phyloP scores from a whole-genome alignment of 2,113 vertebrate species.

The Tachuris rubrigastra region DNA sequence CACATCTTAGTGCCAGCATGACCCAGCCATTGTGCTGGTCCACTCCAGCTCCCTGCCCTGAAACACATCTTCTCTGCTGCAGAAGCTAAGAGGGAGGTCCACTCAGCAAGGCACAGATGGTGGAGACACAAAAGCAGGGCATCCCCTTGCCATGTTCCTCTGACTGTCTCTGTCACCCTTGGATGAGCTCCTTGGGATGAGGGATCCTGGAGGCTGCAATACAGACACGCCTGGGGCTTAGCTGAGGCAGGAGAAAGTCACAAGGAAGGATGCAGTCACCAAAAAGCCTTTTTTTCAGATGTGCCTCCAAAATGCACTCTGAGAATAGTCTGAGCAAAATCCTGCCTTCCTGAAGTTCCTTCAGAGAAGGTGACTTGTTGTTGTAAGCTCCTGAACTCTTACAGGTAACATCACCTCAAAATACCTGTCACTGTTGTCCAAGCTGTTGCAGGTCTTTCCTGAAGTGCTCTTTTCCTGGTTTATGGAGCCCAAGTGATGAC shows the following conservation, averaged over 20 bases:
- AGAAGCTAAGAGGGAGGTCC: neutral
- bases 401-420: neutral
- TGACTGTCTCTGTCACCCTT: neutral
- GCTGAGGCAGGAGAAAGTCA: neutral
- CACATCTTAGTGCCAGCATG: neutral
- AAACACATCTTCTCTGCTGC: neutral
- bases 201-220: neutral
- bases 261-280: neutral
- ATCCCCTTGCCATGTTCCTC: neutral
- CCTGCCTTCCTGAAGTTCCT: neutral
- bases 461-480: neutral
- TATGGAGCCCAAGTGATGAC: neutral
- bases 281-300: neutral
- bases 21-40: accelerated
- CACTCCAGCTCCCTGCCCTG: neutral
- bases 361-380: neutral
- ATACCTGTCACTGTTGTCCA: neutral
- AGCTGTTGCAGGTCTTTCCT: neutral
- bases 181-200: accelerated
- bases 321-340: neutral
- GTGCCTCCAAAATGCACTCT: neutral
- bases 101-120: accelerated
- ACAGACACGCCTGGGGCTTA: neutral
- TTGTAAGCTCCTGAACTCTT: neutral
- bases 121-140: neutral